These are phyloP conservation scores for Caenorhabditis sp. DNA, from an alignment of 2,888 invertebrate genomes.

Conservation along the genomic window DNA sequence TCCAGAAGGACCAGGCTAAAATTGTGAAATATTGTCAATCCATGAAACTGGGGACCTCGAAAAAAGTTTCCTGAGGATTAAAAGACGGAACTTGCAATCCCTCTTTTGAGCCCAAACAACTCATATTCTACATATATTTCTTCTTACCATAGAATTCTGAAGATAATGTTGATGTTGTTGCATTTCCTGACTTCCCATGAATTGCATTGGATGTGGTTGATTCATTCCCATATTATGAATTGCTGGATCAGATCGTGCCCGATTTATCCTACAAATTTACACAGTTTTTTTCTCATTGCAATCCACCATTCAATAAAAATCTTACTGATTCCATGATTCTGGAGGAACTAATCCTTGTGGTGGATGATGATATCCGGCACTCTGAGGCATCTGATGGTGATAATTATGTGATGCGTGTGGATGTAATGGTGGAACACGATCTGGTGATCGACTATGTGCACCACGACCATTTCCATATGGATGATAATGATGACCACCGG, in stretches of 20 bases:
- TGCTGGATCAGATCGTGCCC: constrained; percentile 67
- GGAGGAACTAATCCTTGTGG: constrained; percentile 26
- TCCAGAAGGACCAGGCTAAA: constrained; percentile 44
- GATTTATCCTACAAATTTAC: constrained; percentile 43
- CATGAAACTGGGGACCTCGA: too few species aligned
- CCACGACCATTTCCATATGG: constrained; percentile 52
- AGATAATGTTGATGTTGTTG: constrained; percentile 14
- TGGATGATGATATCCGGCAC: background rate
- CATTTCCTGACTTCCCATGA: background rate
- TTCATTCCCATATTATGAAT: constrained; percentile 60
- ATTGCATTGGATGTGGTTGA: constrained; percentile 13
- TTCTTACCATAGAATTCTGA: constrained; percentile 25
- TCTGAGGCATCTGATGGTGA: constrained; percentile 10
- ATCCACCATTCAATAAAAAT: background rate
- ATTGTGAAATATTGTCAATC: too few species aligned
- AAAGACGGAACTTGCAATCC: too few species aligned
- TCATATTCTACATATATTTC: too few species aligned
- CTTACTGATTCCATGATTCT: constrained; percentile 41
- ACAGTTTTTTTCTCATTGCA: too few species aligned
- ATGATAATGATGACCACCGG: constrained; percentile 35
- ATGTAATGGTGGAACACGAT: constrained; percentile 45
- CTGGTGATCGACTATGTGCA: constrained; percentile 42
- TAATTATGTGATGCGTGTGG: constrained; percentile 33
- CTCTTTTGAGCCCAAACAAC: too few species aligned
- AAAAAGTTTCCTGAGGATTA: too few species aligned